These are phyloP conservation scores for Platyscapa corneri DNA, from an alignment of 1,140 invertebrate genomes.

Conservation along the genomic window DNA sequence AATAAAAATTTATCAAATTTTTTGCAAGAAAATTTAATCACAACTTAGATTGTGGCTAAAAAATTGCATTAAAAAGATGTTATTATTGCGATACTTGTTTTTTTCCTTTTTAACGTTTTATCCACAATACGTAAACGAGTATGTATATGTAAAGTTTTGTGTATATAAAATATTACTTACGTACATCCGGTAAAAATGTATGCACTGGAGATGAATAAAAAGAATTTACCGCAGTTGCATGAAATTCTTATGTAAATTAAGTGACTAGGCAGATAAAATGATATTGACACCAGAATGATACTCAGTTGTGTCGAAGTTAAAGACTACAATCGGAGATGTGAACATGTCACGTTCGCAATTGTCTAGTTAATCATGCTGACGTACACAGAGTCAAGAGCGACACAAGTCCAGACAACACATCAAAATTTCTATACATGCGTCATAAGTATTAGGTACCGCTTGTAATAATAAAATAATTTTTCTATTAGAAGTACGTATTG, in stretches of 20 bases:
- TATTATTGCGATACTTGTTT: too few relatives aligned
- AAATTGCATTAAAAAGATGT: too few relatives aligned
- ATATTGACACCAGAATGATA: slow-evolving; percentile 21
- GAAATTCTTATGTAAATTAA: not conserved
- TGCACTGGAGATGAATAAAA: too few relatives aligned
- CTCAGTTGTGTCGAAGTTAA: slow-evolving; percentile 3
- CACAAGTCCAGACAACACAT: slow-evolving; percentile 2
- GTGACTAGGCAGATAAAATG: not conserved
- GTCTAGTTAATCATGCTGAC: slow-evolving; percentile 32
- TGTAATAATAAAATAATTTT: not conserved
- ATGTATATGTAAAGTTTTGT: too few relatives aligned
- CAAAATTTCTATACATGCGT: not conserved
- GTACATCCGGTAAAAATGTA: too few relatives aligned
- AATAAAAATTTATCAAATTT: too few relatives aligned
- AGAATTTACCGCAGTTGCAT: too few relatives aligned
- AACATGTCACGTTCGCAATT: slow-evolving; percentile 27
- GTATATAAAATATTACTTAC: too few relatives aligned
- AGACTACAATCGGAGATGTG: not conserved
- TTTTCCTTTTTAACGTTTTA: too few relatives aligned
- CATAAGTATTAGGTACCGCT: not conserved
- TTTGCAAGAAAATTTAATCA: too few relatives aligned
- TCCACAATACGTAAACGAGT: too few relatives aligned
- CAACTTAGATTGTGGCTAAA: too few relatives aligned
- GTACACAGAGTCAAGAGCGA: slow-evolving; percentile 24
- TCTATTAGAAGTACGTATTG: not conserved